A percentile compares a stretch with the other conserved stretches of the same genome.
Conservation (phyloP, 2,888 invertebrate genomes). For the Salticus scenicus region DNA sequence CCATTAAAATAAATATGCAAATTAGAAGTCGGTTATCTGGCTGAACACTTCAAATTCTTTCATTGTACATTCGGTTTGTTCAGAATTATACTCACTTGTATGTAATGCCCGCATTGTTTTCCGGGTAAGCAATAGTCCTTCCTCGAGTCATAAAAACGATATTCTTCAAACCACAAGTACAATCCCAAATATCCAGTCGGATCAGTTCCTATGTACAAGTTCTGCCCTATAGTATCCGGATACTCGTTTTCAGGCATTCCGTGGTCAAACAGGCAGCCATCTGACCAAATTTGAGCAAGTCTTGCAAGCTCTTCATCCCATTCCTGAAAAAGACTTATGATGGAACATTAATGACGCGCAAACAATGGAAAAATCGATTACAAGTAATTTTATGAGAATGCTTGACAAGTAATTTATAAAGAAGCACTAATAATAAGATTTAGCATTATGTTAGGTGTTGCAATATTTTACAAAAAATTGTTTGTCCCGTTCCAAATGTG, state of each 20-base stretch:
- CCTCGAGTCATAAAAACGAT: conserved; percentile 21
- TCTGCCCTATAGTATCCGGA: conserved; percentile 35
- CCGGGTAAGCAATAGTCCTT: conserved; percentile 2
- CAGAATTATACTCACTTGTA: conserved; percentile 30
- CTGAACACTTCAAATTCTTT: too few species aligned
- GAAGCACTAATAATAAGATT: too few species aligned
- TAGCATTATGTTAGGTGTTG: too few species aligned
- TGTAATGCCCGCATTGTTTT: conserved; percentile 48
- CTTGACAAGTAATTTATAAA: too few species aligned
- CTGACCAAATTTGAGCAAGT: conserved; percentile 46
- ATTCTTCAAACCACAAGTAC: conserved; percentile 54
- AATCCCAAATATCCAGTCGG: conserved; percentile 22
- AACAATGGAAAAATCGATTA: too few species aligned
- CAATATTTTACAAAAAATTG: too few species aligned
- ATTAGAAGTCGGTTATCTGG: too few species aligned
- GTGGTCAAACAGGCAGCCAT: conserved; percentile 36
- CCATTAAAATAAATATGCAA: too few species aligned
- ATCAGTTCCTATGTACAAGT: conserved; percentile 44
- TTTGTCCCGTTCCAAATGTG: too few species aligned
- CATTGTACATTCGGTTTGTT: too few species aligned
- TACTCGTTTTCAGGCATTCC: conserved; percentile 11
- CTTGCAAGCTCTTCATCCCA: conserved; percentile 46
- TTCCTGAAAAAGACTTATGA: conserved; percentile 30
- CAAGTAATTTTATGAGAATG: too few species aligned
- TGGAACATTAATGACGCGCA: too few species aligned